These are phyloP conservation scores for Saimiri boliviensis DNA, from an alignment of 2,113 vertebrate genomes.

Conservation along the genomic window DNA sequence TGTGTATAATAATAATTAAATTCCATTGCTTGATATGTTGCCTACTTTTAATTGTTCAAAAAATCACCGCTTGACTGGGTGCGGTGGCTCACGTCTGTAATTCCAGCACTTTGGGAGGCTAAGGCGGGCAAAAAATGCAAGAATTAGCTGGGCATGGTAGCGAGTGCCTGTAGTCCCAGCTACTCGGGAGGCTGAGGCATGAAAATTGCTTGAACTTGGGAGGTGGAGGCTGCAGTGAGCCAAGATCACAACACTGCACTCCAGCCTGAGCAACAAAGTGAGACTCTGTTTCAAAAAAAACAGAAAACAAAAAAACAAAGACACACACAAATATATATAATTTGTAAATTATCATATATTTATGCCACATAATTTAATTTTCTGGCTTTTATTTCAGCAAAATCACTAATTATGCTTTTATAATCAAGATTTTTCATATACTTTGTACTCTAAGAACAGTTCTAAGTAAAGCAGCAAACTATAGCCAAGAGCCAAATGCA, in stretches of 20 bases:
- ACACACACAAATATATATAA: background rate
- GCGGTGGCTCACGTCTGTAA: background rate
- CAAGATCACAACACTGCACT: background rate
- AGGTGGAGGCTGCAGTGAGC: background rate
- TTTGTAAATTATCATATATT: background rate
- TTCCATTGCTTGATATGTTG: too few species aligned
- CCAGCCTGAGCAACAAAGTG: background rate
- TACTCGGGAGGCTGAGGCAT: background rate
- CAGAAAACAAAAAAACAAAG: background rate
- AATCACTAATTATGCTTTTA: background rate
- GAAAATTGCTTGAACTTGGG: background rate
- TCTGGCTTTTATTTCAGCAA: background rate
- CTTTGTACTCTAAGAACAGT: background rate
- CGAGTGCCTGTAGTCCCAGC: background rate
- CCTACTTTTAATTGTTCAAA: too few species aligned
- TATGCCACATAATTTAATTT: background rate
- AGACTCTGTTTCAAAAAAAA: background rate
- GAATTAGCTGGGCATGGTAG: background rate
- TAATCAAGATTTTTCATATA: background rate
- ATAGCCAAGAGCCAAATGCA: background rate
- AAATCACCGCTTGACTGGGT: too few species aligned
- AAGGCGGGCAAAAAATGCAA: background rate
- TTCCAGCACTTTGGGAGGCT: background rate
- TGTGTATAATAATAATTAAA: too few species aligned
- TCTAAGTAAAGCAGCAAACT: background rate